A percentile compares a stretch with the other conserved stretches of the same genome.
These are phyloP conservation scores for Egretta garzetta DNA, from an alignment of 2,113 vertebrate species.

Conservation along the genomic window DNA sequence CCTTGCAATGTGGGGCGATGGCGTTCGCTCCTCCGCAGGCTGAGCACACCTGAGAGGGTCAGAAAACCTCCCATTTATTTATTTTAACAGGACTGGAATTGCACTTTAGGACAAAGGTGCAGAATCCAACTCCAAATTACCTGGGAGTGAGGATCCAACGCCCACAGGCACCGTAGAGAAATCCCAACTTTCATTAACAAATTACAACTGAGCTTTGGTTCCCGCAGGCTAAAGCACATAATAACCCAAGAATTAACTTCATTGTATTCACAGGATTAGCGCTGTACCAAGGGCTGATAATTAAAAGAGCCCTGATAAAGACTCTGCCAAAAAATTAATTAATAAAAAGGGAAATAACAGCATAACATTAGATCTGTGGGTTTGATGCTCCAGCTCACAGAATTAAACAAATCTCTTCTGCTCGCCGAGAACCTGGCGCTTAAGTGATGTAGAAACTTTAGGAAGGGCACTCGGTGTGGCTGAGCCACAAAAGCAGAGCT, in stretches of 20 bases:
- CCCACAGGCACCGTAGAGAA: neutral
- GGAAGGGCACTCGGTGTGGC: neutral
- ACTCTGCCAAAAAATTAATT: constrained; percentile 13
- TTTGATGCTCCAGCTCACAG: neutral
- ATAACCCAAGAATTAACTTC: constrained; percentile 2
- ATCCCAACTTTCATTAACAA: neutral
- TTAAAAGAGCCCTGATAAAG: constrained; percentile 33
- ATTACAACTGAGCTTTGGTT: neutral
- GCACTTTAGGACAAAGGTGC: neutral
- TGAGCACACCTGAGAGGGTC: neutral
- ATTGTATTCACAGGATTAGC: neutral
- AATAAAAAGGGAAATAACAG: neutral
- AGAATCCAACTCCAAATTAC: neutral
- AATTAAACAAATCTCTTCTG: neutral
- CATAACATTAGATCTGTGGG: neutral
- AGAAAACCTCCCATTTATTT: neutral
- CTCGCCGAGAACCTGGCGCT: neutral
- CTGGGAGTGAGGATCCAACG: neutral
- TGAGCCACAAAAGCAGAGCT: neutral
- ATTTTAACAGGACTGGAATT: neutral
- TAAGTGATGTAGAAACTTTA: neutral
- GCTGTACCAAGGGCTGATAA: neutral
- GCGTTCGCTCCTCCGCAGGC: neutral
- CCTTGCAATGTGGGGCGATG: neutral
- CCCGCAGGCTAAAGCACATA: neutral